Conservation (phyloP, 1,140 invertebrate species). For the Diorhabda carinulata region DNA sequence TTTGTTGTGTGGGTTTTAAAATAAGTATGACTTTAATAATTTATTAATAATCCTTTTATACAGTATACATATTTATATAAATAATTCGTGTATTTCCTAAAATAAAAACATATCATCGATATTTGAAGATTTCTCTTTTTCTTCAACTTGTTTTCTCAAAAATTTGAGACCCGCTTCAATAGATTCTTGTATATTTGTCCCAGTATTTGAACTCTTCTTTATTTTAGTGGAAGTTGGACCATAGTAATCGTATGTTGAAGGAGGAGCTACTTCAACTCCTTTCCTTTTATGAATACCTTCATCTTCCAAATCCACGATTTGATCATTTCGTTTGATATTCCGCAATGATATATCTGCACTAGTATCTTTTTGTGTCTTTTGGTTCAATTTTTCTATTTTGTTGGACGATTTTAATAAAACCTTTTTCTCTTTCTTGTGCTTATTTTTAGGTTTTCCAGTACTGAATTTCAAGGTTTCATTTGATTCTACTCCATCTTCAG, state of each 20-base stretch:
- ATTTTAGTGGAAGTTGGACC: slow-evolving; percentile 50
- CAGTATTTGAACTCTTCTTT: slow-evolving; percentile 36
- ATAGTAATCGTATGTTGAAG: slow-evolving; percentile 61
- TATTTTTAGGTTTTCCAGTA: slow-evolving; percentile 32
- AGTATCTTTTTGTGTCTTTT: too few species aligned
- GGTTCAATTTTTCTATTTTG: too few species aligned
- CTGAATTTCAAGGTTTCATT: slow-evolving; percentile 41
- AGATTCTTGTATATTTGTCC: slow-evolving; percentile 55
- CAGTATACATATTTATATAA: too few species aligned
- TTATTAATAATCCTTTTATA: too few species aligned
- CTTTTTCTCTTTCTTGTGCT: slow-evolving; percentile 9
- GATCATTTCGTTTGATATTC: too few species aligned
- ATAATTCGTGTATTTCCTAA: neutral
- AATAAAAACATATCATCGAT: slow-evolving; percentile 5
- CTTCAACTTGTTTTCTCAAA: slow-evolving; percentile 59
- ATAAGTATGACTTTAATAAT: too few species aligned
- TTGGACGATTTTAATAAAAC: neutral
- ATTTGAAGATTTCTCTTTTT: slow-evolving; percentile 40
- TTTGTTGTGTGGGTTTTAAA: too few species aligned
- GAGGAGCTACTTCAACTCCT: slow-evolving; percentile 59
- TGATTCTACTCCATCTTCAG: slow-evolving; percentile 20
- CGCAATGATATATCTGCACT: too few species aligned
- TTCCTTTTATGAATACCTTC: slow-evolving; percentile 29
- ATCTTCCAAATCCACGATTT: neutral
- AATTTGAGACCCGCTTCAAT: slow-evolving; percentile 66